Base-by-base conservation (phyloP, 2,797 vertebrate species). In the Microctenopoma lineatum region DNA sequence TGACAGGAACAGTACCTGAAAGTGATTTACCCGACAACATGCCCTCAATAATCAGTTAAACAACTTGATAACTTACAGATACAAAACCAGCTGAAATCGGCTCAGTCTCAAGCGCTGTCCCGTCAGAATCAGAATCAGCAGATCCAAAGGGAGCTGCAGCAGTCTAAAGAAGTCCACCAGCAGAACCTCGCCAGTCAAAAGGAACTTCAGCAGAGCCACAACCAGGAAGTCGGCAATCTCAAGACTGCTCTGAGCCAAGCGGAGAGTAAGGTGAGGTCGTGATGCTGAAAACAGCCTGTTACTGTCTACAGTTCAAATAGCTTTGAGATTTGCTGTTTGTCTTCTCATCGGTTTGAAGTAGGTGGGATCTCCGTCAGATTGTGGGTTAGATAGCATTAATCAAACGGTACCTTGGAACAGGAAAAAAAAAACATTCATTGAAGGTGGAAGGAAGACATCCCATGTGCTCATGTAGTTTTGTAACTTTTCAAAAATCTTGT, bases 151-250 rank as follows among this genome's bases (percentile, higher is more conserved):
- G 90, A 92, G 59, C 83, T 91, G 14, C 91, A 90, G 83, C 90
- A 91, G 79, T 47, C 79, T 13, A 91, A 88, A 68, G 90, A 90
- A 0, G 11, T 73, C 7, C 69, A 82, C 3, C 89, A 89, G 66
- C 85, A 85, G 74, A 90, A 81, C 66, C 72, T 84, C 0, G 5
- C 57, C 6, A 84, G 21, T 52, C 88, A 91, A 77, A 90, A 92
- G 53, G 89, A 92, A 55, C 84, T 84, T 0, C 89, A 92, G 48
- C 90, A 90, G 51, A 85, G 87, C 75, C 94, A 94, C 66, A 87
- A 74, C 50, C 95, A 97, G 75, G 96, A 97, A 75, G 75, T 96
- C n/a, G 88, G 85, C 56, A 93, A 93, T 60, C 85, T 97, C 45
- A 97, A 95, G 83, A 92, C 93, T 4, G 57, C 86, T 56, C 93